Evolutionary conservation across 2,888 invertebrate genomes (phyloP), one percentile per base, ranked within the genome.

Genomic region (Chorisops tibialis): DNA sequence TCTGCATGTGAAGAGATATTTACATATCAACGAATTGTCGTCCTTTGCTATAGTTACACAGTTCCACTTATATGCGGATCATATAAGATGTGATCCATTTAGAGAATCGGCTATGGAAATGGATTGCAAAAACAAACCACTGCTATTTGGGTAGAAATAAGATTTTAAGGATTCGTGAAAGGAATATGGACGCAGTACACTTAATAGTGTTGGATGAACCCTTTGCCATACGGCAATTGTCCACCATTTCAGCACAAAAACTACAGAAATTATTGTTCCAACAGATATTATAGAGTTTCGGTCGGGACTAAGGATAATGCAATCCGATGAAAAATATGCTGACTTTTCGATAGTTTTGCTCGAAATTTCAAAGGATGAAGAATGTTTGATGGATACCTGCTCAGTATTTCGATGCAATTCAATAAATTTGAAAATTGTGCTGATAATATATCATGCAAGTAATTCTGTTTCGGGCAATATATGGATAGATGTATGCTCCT

Each of bases 1-100:
- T 56, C 56, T 16, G 5, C 45, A 45, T 24, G 56, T 35, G 45
- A 56, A 45, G 12, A 43, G 56, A 45, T 56, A 56, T 56, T 56
- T 56, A 45, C 56, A 56, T 56, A 22, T 54, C 12, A 30, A 30
- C 11, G 30, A 45, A 45, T 35, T 12, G 12, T 45, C 45, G 56
- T 56, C 56, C 18, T 35, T 37, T 39, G 14, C 22, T 24, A 9
- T 56, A 56, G 54, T 30, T 16, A n/a, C n/a, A 11, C 18, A 12
- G 24, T 14, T 39, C n/a, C 18, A 48, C 16, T 51, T 39, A n/a
- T 4, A 14, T 24, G 11, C 22, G 24, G 7, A 16, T 19, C 12
- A 1, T 22, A 24, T 54, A 43, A 18, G 30, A 45, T 43, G 52
- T 54, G 14, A 18, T 45, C 21, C 30, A 18, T 45, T 30, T 21